Evolutionary conservation across 2,113 vertebrate species (phyloP), one percentile per base, ranked within the genome.

Genomic region (Aramus guarauna): DNA sequence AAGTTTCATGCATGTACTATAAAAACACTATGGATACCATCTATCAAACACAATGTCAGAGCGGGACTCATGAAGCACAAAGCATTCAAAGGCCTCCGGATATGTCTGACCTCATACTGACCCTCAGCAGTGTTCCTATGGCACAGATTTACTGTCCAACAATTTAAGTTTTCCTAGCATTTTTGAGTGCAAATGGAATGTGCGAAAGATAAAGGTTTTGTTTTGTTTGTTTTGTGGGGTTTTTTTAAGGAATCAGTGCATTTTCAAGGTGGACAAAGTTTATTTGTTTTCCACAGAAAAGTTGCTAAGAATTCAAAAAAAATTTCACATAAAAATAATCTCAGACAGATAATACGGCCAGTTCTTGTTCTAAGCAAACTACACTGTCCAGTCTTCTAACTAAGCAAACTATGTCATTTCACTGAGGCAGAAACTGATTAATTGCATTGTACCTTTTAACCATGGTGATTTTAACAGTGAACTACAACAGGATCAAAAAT

Each of bases 71-170:
- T 15, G 50, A 92, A 93, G 52, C 41, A 88, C 79, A 94, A 78
- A n/a, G 77, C 15, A 1, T 53, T 64, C 11, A 3, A 3, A 45
- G 76, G 92, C 95, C 94, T 85, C 60, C 2, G 7, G 94, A 47
- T 62, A 89, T 1, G 86, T 92, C 92, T 96, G 91, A 96, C 89
- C 94, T 73, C 66, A 68, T 17, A 50, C 18, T 62, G 77, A 95
- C 94, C 74, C 92, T 55, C 6, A 15, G 66, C 58, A 85, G 7
- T 11, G 29, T 4, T 78, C 55, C 58, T 80, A 58, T 6, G 47
- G 69, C 77, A 94, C 1, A 4, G 39, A 95, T 58, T 76, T 91
- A 73, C 53, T 78, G 56, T 15, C 56, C 76, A 67, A 32, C 9
- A 5, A 24, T n/a, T 66, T 30, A 37, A 2, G 6, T 60, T 86